These are phyloP conservation scores for Ophion slaviceki DNA, from an alignment of 2,888 invertebrate genomes.

Conservation along the genomic window DNA sequence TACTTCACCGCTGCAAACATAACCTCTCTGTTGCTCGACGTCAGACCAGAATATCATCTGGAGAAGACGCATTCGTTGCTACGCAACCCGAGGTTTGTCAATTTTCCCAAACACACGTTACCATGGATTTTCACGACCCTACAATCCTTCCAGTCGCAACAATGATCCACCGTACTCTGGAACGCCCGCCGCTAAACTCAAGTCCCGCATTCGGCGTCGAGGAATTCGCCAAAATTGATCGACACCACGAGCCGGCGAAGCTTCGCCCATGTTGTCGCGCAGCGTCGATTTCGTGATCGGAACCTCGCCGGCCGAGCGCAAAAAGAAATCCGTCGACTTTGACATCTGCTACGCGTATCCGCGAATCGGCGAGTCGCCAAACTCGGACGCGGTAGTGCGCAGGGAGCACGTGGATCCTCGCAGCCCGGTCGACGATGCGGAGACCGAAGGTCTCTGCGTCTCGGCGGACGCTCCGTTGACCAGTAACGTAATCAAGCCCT, in stretches of 20 bases:
- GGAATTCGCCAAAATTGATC: background rate
- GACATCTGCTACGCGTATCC: conserved; percentile 71
- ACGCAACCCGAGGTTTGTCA: conserved; percentile 28
- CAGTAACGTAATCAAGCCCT: conserved; percentile 74
- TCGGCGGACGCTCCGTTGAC: conserved; percentile 74
- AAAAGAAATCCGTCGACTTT: conserved; percentile 65
- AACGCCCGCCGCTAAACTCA: background rate
- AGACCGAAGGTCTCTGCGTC: conserved; percentile 75
- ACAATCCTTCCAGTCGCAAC: conserved; percentile 4
- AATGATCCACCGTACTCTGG: conserved; percentile 1
- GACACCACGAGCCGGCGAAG: background rate
- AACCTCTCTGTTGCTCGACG: background rate
- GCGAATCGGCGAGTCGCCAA: conserved; percentile 47
- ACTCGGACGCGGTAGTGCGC: conserved; percentile 64
- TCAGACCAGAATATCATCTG: background rate
- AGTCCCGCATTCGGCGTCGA: background rate
- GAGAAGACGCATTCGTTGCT: conserved; percentile 23
- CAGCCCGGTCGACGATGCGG: conserved; percentile 56
- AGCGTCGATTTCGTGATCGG: conserved; percentile 71
- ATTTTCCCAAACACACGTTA: conserved; percentile 26
- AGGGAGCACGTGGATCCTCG: conserved; percentile 54
- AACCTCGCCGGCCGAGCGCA: conserved; percentile 37
- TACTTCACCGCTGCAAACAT: background rate
- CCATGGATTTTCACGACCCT: conserved; percentile 40
- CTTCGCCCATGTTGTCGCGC: conserved; percentile 44